Evolutionary conservation across 2,888 invertebrate genomes (phyloP).

Genomic region (Scotopteryx bipunctaria): DNA sequence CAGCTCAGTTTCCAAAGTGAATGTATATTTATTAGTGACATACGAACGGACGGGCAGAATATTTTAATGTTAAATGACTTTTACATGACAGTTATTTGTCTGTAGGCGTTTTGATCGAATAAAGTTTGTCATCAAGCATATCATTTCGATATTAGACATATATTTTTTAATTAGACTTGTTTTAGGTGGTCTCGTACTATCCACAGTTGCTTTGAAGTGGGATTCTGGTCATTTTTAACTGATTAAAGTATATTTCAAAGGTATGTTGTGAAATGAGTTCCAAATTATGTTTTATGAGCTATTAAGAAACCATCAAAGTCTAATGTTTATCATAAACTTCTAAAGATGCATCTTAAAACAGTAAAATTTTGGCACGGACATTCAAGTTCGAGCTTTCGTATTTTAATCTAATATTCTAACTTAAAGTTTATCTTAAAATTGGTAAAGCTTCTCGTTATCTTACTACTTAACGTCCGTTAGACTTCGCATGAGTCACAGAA

Average conservation of each 20-base stretch:
- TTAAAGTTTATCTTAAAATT: not conserved
- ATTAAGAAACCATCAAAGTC: too few relatives aligned
- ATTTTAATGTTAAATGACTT: slow-evolving; percentile 8
- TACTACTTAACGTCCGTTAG: slow-evolving; percentile 4
- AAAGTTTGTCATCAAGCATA: slow-evolving; percentile 1
- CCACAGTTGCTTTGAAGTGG: not conserved
- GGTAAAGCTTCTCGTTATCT: slow-evolving; percentile 1
- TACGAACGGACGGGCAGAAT: slow-evolving; percentile 5
- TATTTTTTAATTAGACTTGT: not conserved
- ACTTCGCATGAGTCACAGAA: slow-evolving; percentile 24
- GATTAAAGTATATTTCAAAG: too few relatives aligned
- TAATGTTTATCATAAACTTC: slow-evolving; percentile 11
- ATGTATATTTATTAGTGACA: slow-evolving; percentile 17
- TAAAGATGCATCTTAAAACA: slow-evolving; percentile 1
- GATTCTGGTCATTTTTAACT: too few relatives aligned
- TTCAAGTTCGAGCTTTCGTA: too few relatives aligned
- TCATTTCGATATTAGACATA: not conserved
- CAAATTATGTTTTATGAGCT: too few relatives aligned
- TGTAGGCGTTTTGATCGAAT: slow-evolving; percentile 8
- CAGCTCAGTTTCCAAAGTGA: slow-evolving; percentile 20
- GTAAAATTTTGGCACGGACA: slow-evolving; percentile 8
- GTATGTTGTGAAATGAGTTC: too few relatives aligned
- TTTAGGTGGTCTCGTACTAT: too few relatives aligned
- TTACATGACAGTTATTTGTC: slow-evolving; percentile 11
- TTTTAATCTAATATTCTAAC: too few relatives aligned